Evolutionary conservation across 1,140 invertebrate genomes (phyloP).

Genomic region (Trachymyrmex cornetzi): DNA sequence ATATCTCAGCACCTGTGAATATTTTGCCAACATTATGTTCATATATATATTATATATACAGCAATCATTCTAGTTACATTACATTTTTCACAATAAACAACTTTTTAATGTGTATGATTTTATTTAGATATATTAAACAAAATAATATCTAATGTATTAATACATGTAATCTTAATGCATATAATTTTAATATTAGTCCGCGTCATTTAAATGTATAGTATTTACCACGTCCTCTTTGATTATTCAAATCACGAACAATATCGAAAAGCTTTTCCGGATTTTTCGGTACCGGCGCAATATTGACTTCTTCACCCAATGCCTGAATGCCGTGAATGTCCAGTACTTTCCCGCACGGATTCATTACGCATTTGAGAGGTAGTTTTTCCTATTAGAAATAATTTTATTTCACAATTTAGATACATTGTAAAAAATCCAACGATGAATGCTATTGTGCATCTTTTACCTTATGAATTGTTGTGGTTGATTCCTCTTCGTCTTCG

Average conservation of each 20-base stretch:
- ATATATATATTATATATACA: neutral
- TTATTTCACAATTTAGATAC: neutral
- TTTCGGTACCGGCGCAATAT: conserved; percentile 87
- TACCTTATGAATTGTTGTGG: conserved; percentile 80
- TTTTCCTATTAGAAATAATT: conserved; percentile 85
- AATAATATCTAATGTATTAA: neutral
- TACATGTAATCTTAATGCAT: neutral
- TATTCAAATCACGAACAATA: conserved; percentile 92
- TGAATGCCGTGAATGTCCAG: conserved; percentile 90
- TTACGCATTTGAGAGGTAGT: conserved; percentile 91
- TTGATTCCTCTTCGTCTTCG: conserved; percentile 82
- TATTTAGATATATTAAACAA: neutral
- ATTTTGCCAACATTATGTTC: conserved; percentile 17
- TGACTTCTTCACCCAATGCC: conserved; percentile 90
- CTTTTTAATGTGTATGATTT: neutral
- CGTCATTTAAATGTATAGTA: neutral
- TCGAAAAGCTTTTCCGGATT: conserved; percentile 88
- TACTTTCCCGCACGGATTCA: conserved; percentile 93
- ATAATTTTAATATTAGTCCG: neutral
- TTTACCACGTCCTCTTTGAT: conserved; percentile 92
- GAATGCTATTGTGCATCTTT: neutral
- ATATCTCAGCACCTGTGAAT: conserved; percentile 92
- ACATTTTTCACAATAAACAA: neutral
- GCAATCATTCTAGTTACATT: neutral
- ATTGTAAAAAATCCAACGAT: neutral